Evolutionary conservation across 2,888 invertebrate genomes (phyloP).

Genomic region (Phalera bucephala): DNA sequence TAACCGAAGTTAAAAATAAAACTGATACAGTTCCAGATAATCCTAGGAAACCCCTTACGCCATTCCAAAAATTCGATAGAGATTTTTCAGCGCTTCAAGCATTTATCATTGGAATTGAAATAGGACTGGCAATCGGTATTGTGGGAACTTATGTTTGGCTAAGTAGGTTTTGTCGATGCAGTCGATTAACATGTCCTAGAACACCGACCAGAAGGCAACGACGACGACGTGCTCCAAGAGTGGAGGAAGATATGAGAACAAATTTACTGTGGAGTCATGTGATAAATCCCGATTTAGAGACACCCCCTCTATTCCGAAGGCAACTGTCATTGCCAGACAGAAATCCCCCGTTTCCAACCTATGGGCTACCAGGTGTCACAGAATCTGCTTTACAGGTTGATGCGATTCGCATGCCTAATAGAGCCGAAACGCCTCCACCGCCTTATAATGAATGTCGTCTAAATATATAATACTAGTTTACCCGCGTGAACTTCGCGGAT

Average conservation of each 20-base stretch:
- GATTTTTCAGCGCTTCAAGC: slow-evolving; percentile 72
- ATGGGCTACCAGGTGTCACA: slow-evolving; percentile 46
- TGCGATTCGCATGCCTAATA: slow-evolving; percentile 52
- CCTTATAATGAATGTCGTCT: slow-evolving; percentile 70
- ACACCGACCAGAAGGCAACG: slow-evolving; percentile 47
- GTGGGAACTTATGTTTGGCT: slow-evolving; percentile 73
- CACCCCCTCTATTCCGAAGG: slow-evolving; percentile 65
- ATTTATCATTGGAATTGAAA: slow-evolving; percentile 66
- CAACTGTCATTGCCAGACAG: slow-evolving; percentile 59
- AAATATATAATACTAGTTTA: slow-evolving; percentile 35
- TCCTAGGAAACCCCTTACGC: slow-evolving; percentile 45
- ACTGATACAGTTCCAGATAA: slow-evolving; percentile 30
- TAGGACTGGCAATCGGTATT: slow-evolving; percentile 70
- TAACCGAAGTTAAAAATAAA: slow-evolving; percentile 45
- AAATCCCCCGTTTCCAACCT: slow-evolving; percentile 43
- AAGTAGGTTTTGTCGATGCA: slow-evolving; percentile 56
- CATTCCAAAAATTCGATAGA: slow-evolving; percentile 65
- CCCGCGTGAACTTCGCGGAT: too few relatives aligned
- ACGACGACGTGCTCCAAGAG: slow-evolving; percentile 39
- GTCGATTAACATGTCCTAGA: slow-evolving; percentile 43
- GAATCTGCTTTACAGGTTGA: slow-evolving; percentile 53
- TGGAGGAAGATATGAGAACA: slow-evolving; percentile 63
- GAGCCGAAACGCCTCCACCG: slow-evolving; percentile 74
- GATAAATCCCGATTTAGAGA: slow-evolving; percentile 62
- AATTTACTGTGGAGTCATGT: slow-evolving; percentile 66